Percentiles rank a stretch among this genome's conserved stretches.
Conservation (phyloP, 2,888 invertebrate genomes). For the Ariolimax columbianus region DNA sequence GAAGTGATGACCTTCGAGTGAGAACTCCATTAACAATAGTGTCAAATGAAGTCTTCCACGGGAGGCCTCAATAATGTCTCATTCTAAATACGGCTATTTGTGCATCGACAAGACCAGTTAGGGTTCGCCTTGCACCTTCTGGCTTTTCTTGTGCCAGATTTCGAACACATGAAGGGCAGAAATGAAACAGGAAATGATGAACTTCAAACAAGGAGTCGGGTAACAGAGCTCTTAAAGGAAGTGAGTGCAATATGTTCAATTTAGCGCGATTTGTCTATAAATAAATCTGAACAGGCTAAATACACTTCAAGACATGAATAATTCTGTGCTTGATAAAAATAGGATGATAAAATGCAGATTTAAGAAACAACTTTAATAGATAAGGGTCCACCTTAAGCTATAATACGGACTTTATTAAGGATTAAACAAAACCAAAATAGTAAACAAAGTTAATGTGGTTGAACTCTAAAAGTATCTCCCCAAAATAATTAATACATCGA, state of each 20-base stretch:
- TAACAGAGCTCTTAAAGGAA: background rate
- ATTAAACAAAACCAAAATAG: no score
- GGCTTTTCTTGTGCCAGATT: background rate
- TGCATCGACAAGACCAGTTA: background rate
- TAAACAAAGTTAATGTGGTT: no score
- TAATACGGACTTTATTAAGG: no score
- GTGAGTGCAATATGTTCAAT: background rate
- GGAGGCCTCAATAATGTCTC: background rate
- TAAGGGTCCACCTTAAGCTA: no score
- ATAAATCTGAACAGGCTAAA: no score
- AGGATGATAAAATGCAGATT: no score
- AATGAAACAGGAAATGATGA: background rate
- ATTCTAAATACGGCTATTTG: background rate
- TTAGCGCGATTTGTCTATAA: no score
- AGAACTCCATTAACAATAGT: background rate
- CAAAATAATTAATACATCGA: no score
- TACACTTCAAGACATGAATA: no score
- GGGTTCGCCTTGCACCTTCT: background rate
- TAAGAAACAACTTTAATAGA: no score
- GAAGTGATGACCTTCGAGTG: conserved; percentile 2
- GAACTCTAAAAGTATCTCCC: no score
- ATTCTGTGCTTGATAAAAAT: no score
- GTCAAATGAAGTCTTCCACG: background rate
- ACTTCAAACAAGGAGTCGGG: background rate
- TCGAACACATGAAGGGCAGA: background rate